Evolutionary conservation across 2,888 invertebrate genomes (phyloP).

Genomic region (Dynastes hyllus): DNA sequence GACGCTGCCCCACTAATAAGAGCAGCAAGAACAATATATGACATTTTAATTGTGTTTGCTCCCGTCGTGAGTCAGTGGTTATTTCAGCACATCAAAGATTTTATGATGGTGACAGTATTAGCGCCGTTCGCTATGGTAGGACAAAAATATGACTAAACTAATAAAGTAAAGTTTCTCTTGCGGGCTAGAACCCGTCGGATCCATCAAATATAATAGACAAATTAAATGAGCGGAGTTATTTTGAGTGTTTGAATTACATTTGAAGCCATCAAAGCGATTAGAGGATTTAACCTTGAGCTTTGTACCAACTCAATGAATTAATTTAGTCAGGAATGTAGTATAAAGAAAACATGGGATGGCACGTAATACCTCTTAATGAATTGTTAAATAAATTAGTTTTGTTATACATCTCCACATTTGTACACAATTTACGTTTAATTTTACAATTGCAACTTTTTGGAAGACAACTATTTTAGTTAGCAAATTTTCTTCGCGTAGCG

Average conservation of each 20-base stretch:
- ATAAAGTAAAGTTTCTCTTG: conserved; percentile 1
- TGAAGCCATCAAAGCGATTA: conserved; percentile 8
- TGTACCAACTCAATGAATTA: neutral
- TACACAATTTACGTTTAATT: no score
- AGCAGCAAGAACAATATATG: neutral
- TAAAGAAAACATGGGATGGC: neutral
- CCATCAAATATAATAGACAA: neutral
- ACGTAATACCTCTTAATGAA: no score
- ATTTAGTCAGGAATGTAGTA: neutral
- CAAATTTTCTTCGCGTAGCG: no score
- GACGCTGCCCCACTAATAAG: neutral
- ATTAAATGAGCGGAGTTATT: neutral
- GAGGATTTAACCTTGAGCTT: conserved; percentile 2
- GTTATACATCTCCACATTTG: neutral
- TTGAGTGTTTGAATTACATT: conserved; percentile 16
- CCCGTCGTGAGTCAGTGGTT: conserved; percentile 8
- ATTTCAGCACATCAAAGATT: conserved; percentile 16
- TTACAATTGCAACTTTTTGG: no score
- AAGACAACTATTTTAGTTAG: no score
- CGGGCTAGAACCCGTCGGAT: neutral
- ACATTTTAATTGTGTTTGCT: conserved; percentile 28
- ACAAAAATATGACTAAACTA: conserved; percentile 9
- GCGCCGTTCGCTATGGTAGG: neutral
- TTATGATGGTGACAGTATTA: neutral
- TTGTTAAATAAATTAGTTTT: no score